A percentile compares a stretch with the other conserved stretches of the same genome.
phyloP scores from a whole-genome alignment of 2,113 vertebrate genomes.

The Ptychochromis oligacanthus region DNA sequence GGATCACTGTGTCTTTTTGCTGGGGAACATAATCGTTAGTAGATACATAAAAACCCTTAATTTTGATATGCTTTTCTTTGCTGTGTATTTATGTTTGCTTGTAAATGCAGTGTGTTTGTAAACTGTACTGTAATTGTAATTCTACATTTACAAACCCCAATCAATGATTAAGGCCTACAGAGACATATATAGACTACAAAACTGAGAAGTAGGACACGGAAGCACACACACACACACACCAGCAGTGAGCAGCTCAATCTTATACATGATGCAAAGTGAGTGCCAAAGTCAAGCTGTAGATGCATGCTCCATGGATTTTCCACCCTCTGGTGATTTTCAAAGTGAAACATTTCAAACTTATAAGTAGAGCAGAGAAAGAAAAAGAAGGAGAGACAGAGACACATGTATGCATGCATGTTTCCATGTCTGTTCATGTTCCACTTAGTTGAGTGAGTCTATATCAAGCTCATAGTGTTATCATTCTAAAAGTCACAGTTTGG shows the following conservation, averaged over 20 bases:
- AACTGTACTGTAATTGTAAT: not conserved
- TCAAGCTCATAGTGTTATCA: conserved; percentile 7
- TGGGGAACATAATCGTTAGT: not conserved
- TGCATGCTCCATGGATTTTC: conserved; percentile 47
- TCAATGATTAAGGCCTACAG: conserved; percentile 9
- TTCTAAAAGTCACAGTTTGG: conserved; percentile 26
- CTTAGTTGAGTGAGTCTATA: not conserved
- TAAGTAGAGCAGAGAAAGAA: conserved; percentile 37
- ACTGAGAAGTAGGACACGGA: conserved; percentile 42
- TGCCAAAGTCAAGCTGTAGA: conserved; percentile 41
- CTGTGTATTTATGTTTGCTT: conserved; percentile 10
- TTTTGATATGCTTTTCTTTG: not conserved
- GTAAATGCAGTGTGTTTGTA: not conserved
- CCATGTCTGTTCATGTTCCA: not conserved
- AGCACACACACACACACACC: not conserved
- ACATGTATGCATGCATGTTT: not conserved
- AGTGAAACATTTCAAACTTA: conserved; percentile 51
- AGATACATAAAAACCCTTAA: not conserved
- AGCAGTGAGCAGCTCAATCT: not conserved
- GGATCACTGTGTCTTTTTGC: not conserved
- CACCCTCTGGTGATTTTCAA: conserved; percentile 57
- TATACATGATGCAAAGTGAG: conserved; percentile 57
- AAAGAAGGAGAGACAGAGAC: not conserved
- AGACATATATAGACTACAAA: conserved; percentile 11
- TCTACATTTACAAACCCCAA: not conserved